Evolutionary conservation across 2,888 invertebrate species (phyloP), one percentile per base, ranked within the genome.

Genomic region (Trypoxylon attenuatum): DNA sequence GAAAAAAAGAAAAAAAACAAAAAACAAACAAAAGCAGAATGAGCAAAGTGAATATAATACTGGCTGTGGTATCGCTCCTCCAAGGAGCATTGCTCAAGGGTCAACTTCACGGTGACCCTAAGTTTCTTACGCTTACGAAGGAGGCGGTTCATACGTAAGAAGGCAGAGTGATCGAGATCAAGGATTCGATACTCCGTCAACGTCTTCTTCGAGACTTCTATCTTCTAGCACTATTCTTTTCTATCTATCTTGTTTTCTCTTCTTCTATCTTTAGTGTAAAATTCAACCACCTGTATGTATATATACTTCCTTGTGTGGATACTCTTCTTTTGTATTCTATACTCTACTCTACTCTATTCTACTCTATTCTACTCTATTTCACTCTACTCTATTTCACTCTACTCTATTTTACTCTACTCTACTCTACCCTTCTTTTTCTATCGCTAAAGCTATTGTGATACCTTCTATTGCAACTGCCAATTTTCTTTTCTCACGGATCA

Each of bases 131-230:
- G 18, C 18, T 27, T 23, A 62, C 54, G 61, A 67, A 64, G 56
- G 49, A 69, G 56, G 42, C 46, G 39, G 19, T 29, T 68, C 45
- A 54, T 56, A 39, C 15, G 8, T 45, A 27, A 10, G 42, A 18
- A 19, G 38, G 61, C 49, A 8, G 19, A 39, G 41, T 59, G 52
- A 66, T 61, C 33, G 52, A 50, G 53, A 54, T 19, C 23, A 33
- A 29, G 52, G 8, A 62, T 16, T 41, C 19, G 18, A 42, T 50
- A 49, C 45, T 58, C 58, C 69, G 55, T 64, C 51, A 49, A 49
- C 25, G 22, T 57, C 42, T 61, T 68, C 50, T 52, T 52, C 27
- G 2, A 22, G 22, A 10, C 21, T 10, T 33, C 33, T 33, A 13
- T 13, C 33, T 10, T 33, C 33, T 1, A 10, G 33, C 13, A 10